Evolutionary conservation across 2,797 vertebrate species (phyloP).

Genomic region (Ceyx erithaca): DNA sequence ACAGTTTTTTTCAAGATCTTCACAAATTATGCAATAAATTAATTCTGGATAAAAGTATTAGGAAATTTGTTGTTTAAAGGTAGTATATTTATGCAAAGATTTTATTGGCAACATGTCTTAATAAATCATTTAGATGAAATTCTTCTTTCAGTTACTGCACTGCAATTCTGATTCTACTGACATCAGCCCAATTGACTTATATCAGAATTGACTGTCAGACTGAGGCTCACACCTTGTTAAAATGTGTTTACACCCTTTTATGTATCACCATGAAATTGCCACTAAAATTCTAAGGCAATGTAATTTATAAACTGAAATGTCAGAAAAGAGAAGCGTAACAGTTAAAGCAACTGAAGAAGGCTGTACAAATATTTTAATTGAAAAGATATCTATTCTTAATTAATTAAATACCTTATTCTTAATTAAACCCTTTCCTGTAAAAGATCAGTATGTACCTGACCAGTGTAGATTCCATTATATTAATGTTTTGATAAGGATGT

Average conservation of each 20-base stretch:
- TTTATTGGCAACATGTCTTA: not conserved
- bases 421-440: not conserved
- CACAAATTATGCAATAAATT: not conserved
- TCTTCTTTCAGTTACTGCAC: not conserved
- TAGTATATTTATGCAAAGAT: not conserved
- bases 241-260: constrained; percentile 1
- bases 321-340: not conserved
- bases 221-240: constrained; percentile 16
- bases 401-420: not conserved
- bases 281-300: not conserved
- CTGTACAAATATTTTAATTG: not conserved
- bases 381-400: not conserved
- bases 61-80: not conserved
- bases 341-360: not conserved
- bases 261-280: not conserved
- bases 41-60: not conserved
- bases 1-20: not conserved
- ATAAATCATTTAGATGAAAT: not conserved
- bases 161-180: not conserved
- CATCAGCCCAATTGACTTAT: not conserved
- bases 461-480: not conserved
- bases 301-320: not conserved
- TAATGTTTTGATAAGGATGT: not conserved
- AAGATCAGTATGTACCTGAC: not conserved
- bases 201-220: not conserved